These are phyloP conservation scores for Fabriciana adippe DNA, from an alignment of 2,888 invertebrate genomes.

Conservation along the genomic window DNA sequence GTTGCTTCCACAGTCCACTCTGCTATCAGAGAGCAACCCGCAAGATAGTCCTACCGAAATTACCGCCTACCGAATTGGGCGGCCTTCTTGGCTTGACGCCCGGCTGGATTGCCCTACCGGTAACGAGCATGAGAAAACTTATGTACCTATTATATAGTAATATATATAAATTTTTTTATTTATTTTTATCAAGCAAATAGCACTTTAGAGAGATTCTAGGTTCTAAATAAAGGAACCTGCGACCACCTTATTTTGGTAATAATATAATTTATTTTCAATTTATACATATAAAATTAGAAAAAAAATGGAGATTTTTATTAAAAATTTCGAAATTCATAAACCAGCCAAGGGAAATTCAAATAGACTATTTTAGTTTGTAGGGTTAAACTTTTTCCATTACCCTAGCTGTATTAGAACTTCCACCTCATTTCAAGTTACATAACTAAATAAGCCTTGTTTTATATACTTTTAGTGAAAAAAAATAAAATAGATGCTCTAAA, in stretches of 20 bases:
- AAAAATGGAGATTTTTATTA: not conserved
- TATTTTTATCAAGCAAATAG: no score
- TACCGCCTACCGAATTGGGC: no score
- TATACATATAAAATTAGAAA: not conserved
- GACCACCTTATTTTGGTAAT: not conserved
- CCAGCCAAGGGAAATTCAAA: constrained; percentile 6
- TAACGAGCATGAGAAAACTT: no score
- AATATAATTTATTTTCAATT: not conserved
- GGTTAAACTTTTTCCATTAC: constrained; percentile 21
- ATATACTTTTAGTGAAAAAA: constrained; percentile 7
- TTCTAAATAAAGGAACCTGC: no score
- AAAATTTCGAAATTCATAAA: constrained; percentile 18
- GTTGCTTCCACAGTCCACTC: no score
- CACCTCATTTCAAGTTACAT: constrained; percentile 10
- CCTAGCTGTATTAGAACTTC: constrained; percentile 16
- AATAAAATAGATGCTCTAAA: not conserved
- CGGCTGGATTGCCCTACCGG: no score
- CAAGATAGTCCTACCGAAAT: no score
- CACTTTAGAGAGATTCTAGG: no score
- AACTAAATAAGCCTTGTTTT: constrained; percentile 8
- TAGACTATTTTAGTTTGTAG: constrained; percentile 19
- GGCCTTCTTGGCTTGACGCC: no score
- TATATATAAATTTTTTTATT: no score
- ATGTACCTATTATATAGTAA: no score
- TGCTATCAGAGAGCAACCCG: no score